phyloP scores from a whole-genome alignment of 2,113 vertebrate genomes.

The Aplodontia rufa region DNA sequence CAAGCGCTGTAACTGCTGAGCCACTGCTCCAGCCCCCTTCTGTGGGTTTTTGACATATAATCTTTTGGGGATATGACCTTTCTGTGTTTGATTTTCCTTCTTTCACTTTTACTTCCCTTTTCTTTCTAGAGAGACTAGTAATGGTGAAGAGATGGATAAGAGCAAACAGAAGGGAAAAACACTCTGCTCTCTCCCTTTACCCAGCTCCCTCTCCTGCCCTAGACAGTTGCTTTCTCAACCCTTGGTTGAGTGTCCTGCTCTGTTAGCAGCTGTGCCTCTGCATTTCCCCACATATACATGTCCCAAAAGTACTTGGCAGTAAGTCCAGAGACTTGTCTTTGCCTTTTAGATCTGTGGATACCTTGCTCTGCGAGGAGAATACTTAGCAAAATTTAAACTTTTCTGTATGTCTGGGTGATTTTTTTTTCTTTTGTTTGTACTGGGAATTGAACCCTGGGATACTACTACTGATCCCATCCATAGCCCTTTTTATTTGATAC shows the following conservation, averaged over 20 bases:
- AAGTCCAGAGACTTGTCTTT: not conserved
- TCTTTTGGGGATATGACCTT: not conserved
- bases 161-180: not conserved
- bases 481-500: no score
- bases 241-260: not conserved
- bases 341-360: not conserved
- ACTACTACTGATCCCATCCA: not conserved
- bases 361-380: not conserved
- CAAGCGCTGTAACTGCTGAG: no score
- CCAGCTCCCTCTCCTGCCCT: not conserved
- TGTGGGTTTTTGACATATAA: not conserved
- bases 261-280: not conserved
- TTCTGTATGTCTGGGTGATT: not conserved
- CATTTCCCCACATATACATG: not conserved
- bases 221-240: not conserved
- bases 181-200: not conserved
- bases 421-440: no score
- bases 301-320: not conserved
- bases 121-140: not conserved
- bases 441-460: no score
- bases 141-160: not conserved
- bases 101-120: not conserved
- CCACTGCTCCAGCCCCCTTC: no score
- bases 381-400: slow-evolving; percentile 27
- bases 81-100: not conserved